Percentiles rank a stretch among this genome's conserved stretches.
phyloP scores from a whole-genome alignment of 2,797 vertebrate genomes.

The Luscinia luscinia region DNA sequence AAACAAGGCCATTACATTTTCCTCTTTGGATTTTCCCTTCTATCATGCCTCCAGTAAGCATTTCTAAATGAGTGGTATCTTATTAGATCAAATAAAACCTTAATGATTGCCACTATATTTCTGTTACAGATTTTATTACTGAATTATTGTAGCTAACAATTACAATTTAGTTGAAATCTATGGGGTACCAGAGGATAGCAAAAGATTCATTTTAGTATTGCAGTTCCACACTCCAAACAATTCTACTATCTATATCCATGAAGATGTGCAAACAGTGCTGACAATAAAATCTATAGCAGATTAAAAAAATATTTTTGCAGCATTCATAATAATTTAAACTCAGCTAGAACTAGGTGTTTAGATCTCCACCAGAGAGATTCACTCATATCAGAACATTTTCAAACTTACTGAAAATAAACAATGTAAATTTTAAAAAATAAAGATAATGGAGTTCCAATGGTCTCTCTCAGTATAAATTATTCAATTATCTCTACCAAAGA shows the following conservation, averaged over 20 bases:
- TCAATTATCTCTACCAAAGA: background rate
- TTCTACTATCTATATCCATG: background rate
- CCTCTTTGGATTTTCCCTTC: constrained; percentile 13
- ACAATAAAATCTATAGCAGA: background rate
- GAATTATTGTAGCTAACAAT: constrained; percentile 1
- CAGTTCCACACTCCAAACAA: background rate
- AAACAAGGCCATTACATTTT: constrained; percentile 54
- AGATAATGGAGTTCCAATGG: background rate
- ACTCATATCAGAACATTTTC: background rate
- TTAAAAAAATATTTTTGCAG: background rate
- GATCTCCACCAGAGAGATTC: background rate
- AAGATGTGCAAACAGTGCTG: background rate
- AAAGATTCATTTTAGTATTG: background rate
- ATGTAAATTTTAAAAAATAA: background rate
- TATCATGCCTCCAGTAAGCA: background rate
- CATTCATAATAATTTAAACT: background rate
- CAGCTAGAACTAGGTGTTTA: background rate
- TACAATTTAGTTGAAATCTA: constrained; percentile 1
- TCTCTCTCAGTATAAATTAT: background rate
- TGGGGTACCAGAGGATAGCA: background rate
- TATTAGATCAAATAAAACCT: constrained; percentile 31
- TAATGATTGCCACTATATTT: constrained; percentile 12
- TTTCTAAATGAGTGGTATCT: constrained; percentile 21
- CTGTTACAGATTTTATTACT: constrained; percentile 14
- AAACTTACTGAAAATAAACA: background rate